A percentile compares a stretch with the other conserved stretches of the same genome.
Evolutionary conservation across 2,888 invertebrate species (phyloP).

Genomic region (Plebejus anna): DNA sequence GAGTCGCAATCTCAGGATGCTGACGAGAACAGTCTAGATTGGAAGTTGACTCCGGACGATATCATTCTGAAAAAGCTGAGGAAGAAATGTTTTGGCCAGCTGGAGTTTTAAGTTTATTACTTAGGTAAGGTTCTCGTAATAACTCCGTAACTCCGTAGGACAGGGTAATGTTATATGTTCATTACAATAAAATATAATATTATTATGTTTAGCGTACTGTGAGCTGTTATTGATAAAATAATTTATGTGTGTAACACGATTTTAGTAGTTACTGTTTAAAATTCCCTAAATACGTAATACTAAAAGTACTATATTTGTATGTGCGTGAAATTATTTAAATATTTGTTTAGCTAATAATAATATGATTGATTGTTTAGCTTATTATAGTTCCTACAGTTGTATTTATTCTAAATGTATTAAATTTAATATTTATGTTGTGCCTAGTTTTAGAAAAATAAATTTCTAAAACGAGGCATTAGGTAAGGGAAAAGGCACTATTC

Average conservation of each 20-base stretch:
- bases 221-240: constrained; percentile 9
- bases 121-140: constrained; percentile 38
- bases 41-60: constrained; percentile 62
- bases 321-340: not conserved
- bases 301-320: constrained; percentile 27
- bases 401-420: not conserved
- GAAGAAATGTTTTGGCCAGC: constrained; percentile 62
- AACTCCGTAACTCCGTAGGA: constrained; percentile 55
- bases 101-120: constrained; percentile 49
- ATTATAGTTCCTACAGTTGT: constrained; percentile 10
- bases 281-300: constrained; percentile 5
- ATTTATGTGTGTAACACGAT: constrained; percentile 20
- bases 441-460: not conserved
- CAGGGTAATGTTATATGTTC: constrained; percentile 56
- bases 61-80: constrained; percentile 59
- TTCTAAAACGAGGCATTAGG: not conserved
- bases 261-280: constrained; percentile 12
- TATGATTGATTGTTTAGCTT: not conserved
- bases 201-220: constrained; percentile 6
- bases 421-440: not conserved
- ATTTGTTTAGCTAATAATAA: not conserved
- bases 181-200: not conserved
- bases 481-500: not conserved
- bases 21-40: constrained; percentile 52
- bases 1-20: constrained; percentile 64